These are phyloP conservation scores for Calliopsis andreniformis DNA, from an alignment of 1,140 invertebrate species.

Conservation along the genomic window DNA sequence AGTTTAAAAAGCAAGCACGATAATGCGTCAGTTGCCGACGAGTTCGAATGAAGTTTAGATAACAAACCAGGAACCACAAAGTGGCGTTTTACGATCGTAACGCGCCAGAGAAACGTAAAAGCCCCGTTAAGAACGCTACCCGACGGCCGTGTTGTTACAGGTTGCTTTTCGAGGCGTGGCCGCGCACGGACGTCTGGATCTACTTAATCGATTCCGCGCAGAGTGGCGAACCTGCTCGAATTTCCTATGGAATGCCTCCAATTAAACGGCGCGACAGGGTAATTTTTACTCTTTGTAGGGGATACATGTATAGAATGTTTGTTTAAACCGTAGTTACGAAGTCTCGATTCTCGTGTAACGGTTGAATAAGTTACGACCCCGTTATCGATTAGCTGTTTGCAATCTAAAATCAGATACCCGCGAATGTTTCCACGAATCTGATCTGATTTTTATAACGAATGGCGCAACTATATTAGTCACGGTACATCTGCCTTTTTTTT, in stretches of 20 bases:
- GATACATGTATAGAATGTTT: neutral
- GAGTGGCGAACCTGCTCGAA: neutral
- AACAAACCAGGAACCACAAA: neutral
- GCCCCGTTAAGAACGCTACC: neutral
- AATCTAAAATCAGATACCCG: conserved; percentile 44
- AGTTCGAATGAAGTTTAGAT: neutral
- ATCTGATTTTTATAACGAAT: conserved; percentile 25
- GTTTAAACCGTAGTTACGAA: neutral
- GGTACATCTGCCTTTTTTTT: neutral
- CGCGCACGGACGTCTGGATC: conserved; percentile 16
- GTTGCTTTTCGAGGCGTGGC: conserved; percentile 24
- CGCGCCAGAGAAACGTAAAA: neutral
- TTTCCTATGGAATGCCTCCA: neutral
- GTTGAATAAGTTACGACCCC: conserved; percentile 34
- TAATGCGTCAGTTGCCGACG: neutral
- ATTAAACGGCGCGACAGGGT: neutral
- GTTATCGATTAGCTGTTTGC: conserved; percentile 27
- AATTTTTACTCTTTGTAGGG: neutral
- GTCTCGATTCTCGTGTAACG: conserved; percentile 18
- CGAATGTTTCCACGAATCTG: conserved; percentile 27
- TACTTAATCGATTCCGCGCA: conserved; percentile 24
- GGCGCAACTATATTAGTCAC: neutral
- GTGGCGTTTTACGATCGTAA: neutral
- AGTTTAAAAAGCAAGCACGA: neutral
- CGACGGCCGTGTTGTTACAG: neutral